Evolutionary conservation across 2,888 invertebrate genomes (phyloP).

Genomic region (Chaetogeoica ovagalla): DNA sequence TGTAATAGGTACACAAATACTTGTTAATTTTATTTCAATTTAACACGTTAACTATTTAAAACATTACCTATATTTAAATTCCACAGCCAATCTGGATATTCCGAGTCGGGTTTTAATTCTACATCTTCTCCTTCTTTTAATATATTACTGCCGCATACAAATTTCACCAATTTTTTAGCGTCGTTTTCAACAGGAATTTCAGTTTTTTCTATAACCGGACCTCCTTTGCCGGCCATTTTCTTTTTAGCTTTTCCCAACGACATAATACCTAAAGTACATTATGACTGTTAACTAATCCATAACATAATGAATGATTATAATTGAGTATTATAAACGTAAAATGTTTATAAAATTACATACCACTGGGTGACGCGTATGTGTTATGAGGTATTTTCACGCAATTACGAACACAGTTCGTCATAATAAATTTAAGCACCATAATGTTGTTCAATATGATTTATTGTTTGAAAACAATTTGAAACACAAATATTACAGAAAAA

Average conservation of each 20-base stretch:
- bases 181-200: slow-evolving; percentile 84
- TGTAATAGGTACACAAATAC: too few relatives aligned
- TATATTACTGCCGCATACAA: slow-evolving; percentile 85
- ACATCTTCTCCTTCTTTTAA: slow-evolving; percentile 76
- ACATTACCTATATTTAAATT: slow-evolving; percentile 66
- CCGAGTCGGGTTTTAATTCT: slow-evolving; percentile 72
- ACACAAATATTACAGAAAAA: too few relatives aligned
- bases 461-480: not conserved
- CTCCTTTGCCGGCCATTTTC: slow-evolving; percentile 67
- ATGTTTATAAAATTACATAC: not conserved
- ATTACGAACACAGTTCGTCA: slow-evolving; percentile 15
- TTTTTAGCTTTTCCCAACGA: slow-evolving; percentile 62
- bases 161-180: slow-evolving; percentile 72
- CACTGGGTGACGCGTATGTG: slow-evolving; percentile 30
- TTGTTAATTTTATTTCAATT: not conserved
- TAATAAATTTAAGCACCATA: slow-evolving; percentile 26
- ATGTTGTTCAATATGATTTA: not conserved
- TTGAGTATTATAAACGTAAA: not conserved
- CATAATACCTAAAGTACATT: slow-evolving; percentile 55
- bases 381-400: slow-evolving; percentile 13
- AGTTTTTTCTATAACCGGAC: slow-evolving; percentile 70
- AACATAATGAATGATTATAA: not conserved
- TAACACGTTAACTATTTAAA: not conserved
- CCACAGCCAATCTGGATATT: slow-evolving; percentile 96
- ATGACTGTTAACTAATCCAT: slow-evolving; percentile 24